phyloP scores from a whole-genome alignment of 2,888 invertebrate species.

The Cremastinae sp. region DNA sequence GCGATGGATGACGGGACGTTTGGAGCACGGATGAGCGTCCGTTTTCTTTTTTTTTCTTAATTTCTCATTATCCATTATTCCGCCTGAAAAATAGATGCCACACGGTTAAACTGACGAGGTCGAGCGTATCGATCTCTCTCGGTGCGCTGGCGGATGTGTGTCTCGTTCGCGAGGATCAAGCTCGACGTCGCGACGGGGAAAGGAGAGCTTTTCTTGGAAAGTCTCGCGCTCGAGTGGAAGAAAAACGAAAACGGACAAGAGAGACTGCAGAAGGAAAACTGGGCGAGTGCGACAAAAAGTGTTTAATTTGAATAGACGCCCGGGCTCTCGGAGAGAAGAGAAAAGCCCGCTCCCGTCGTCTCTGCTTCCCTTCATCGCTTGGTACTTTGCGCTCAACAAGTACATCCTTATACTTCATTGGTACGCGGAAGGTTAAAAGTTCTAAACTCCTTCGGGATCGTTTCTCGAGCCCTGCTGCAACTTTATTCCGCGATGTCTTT shows the following conservation, averaged over 20 bases:
- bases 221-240: conserved; percentile 5
- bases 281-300: conserved; percentile 31
- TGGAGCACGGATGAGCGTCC: neutral
- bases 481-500: conserved; percentile 26
- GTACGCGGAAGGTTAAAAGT: conserved; percentile 11
- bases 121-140: too few relatives aligned
- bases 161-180: neutral
- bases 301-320: conserved; percentile 49
- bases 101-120: too few relatives aligned
- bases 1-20: conserved; percentile 3
- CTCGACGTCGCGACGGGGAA: neutral
- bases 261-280: conserved; percentile 11
- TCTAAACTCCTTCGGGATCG: conserved; percentile 25
- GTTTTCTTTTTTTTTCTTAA: neutral
- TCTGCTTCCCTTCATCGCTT: conserved; percentile 6
- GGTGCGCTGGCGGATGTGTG: too few relatives aligned
- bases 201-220: neutral
- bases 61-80: too few relatives aligned
- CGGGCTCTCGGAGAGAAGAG: conserved; percentile 35
- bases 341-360: neutral
- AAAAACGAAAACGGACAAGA: conserved; percentile 12
- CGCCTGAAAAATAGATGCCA: too few relatives aligned
- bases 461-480: conserved; percentile 21
- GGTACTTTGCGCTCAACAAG: conserved; percentile 36
- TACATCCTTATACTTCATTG: conserved; percentile 32